These are phyloP conservation scores for Phylloscopus trochilus DNA, from an alignment of 2,113 vertebrate species.

Conservation along the genomic window DNA sequence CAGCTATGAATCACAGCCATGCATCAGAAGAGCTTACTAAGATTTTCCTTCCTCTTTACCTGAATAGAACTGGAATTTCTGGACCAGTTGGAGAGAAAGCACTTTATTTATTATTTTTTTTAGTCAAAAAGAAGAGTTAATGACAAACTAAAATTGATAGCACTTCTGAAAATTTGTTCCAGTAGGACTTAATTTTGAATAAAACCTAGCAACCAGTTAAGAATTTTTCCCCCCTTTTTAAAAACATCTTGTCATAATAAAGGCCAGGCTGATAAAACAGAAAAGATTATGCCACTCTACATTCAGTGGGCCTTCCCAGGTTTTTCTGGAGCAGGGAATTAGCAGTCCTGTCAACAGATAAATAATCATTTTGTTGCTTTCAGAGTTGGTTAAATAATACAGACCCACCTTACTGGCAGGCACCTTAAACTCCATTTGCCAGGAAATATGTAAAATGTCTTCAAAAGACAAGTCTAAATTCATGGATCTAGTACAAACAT, in stretches of 20 bases:
- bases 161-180: background rate
- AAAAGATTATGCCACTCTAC: rapidly evolving
- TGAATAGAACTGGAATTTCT: background rate
- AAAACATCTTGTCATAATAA: background rate
- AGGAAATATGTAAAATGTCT: background rate
- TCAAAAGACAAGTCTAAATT: background rate
- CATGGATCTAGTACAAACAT: background rate
- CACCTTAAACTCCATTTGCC: background rate
- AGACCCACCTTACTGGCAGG: background rate
- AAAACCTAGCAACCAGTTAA: background rate
- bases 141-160: background rate
- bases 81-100: background rate
- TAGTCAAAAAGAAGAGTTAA: background rate
- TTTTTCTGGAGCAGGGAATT: background rate
- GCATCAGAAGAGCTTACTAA: background rate
- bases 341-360: background rate
- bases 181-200: background rate
- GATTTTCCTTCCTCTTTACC: background rate
- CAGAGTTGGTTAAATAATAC: background rate
- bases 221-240: background rate
- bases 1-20: background rate
- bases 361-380: background rate
- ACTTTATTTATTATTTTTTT: background rate
- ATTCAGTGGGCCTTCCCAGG: background rate
- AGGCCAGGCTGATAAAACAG: background rate